Evolutionary conservation across 2,888 invertebrate species (phyloP).

Genomic region (Idaea dimidiata): DNA sequence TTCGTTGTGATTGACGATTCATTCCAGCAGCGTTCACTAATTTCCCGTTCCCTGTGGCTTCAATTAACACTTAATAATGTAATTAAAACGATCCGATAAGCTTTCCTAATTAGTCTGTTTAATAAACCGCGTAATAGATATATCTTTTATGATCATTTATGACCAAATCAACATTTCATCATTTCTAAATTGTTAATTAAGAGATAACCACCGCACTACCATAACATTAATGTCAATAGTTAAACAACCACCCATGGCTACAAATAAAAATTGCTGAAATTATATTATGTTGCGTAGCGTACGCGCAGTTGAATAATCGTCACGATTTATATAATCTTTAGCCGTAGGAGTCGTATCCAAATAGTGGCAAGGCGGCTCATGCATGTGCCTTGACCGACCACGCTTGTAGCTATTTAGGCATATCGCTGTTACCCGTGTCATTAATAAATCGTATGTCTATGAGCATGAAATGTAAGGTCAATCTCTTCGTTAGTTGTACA

Average conservation of each 20-base stretch:
- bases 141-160: conserved; percentile 30
- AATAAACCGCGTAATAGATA: conserved; percentile 38
- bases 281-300: conserved; percentile 61
- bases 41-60: conserved; percentile 46
- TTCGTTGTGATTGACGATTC: conserved; percentile 54
- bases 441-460: conserved; percentile 37
- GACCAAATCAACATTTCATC: conserved; percentile 36
- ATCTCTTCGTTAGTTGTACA: conserved; percentile 29
- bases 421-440: conserved; percentile 54
- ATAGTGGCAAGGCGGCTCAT: conserved; percentile 42
- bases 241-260: conserved; percentile 61
- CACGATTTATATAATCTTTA: conserved; percentile 67
- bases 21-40: conserved; percentile 45
- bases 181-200: conserved; percentile 34
- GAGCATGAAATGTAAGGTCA: conserved; percentile 42
- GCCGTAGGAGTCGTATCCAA: conserved; percentile 40
- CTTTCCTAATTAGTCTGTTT: conserved; percentile 35
- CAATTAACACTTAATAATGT: conserved; percentile 61
- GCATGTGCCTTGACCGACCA: conserved; percentile 44
- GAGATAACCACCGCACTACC: conserved; percentile 32
- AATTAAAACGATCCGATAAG: conserved; percentile 47
- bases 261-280: conserved; percentile 67
- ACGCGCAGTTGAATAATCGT: conserved; percentile 61
- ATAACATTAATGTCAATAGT: conserved; percentile 53
- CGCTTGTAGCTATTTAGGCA: conserved; percentile 52